phyloP scores from a whole-genome alignment of 2,797 vertebrate genomes.

The Cuniculus paca region DNA sequence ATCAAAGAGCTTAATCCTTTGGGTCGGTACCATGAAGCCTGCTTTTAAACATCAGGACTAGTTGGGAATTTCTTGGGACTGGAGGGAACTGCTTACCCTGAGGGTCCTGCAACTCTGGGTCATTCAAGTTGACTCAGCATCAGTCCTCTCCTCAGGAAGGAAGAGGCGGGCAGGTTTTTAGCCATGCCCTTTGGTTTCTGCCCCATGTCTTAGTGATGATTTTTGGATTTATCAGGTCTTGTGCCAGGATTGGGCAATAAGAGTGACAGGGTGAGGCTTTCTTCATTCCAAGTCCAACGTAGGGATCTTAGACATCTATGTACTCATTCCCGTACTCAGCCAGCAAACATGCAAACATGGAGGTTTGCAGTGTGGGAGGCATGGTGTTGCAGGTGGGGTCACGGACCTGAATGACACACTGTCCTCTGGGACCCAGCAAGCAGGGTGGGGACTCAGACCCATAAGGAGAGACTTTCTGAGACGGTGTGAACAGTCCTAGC shows the following conservation, averaged over 20 bases:
- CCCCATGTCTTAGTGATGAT: conserved; percentile 48
- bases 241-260: conserved; percentile 50
- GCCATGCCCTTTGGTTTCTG: conserved; percentile 41
- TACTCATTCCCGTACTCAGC: conserved; percentile 25
- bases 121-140: neutral
- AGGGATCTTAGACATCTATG: conserved; percentile 22
- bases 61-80: neutral
- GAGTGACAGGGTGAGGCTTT: neutral
- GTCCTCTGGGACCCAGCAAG: neutral
- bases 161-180: neutral
- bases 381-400: neutral
- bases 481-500: neutral
- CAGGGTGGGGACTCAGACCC: neutral
- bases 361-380: neutral
- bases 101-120: neutral
- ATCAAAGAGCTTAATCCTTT: neutral
- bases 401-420: neutral
- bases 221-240: conserved; percentile 17
- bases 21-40: neutral
- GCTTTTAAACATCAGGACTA: neutral
- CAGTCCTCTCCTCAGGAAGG: neutral
- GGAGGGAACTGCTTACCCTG: neutral
- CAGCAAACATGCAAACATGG: neutral
- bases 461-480: neutral
- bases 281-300: neutral